These are phyloP conservation scores for Astropecten irregularis DNA, from an alignment of 53 echinoderm and acorn worm species.

Conservation along the genomic window DNA sequence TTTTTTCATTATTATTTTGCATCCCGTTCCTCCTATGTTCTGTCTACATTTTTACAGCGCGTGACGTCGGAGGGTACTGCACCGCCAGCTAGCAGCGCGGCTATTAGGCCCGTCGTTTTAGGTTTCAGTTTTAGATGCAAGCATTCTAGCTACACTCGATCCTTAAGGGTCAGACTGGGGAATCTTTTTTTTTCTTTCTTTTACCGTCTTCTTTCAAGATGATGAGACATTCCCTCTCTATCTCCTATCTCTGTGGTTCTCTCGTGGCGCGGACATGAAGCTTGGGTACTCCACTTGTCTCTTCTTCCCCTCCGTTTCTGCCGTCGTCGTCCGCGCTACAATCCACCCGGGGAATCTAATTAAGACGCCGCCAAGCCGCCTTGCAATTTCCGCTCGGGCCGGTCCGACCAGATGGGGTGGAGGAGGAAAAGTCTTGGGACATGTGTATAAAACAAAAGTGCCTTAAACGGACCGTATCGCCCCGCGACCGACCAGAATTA, in stretches of 20 bases:
- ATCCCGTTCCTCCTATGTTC: not conserved
- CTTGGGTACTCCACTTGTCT: too few species aligned
- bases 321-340: not conserved
- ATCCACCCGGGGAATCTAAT: slow-evolving; percentile 35
- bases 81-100: not conserved
- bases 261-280: too few species aligned
- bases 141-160: slow-evolving; percentile 30
- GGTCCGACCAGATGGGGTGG: slow-evolving; percentile 1
- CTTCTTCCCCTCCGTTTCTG: not conserved
- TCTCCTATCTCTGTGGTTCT: too few species aligned
- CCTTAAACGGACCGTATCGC: too few species aligned
- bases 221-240: too few species aligned
- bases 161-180: slow-evolving; percentile 33
- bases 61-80: slow-evolving; percentile 1
- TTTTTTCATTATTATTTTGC: not conserved
- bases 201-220: slow-evolving; percentile 1
- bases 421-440: slow-evolving; percentile 23
- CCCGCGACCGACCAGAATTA: too few species aligned
- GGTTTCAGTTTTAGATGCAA: slow-evolving; percentile 25
- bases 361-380: slow-evolving; percentile 36
- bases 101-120: slow-evolving; percentile 38
- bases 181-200: too few species aligned
- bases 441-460: slow-evolving; percentile 14
- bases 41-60: not conserved
- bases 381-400: slow-evolving; percentile 46